Evolutionary conservation across 2,113 vertebrate species (phyloP), one percentile per base, ranked within the genome.

Genomic region (Sus scrofa): DNA sequence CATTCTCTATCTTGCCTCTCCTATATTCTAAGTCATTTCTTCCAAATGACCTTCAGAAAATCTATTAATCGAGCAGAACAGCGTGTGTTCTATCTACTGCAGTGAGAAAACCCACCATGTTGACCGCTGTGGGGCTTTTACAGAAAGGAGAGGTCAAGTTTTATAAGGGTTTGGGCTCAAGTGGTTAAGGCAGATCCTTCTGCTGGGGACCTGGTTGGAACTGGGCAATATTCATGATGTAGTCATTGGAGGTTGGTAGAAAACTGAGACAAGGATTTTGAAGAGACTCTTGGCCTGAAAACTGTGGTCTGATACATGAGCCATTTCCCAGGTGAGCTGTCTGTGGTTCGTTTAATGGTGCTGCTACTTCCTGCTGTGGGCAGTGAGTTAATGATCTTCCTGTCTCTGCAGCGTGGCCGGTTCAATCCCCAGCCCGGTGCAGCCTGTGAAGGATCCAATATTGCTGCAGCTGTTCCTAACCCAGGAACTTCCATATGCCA

Each of bases 161-260:
- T 58, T 27, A 0, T 6, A 52, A 52, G 16, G 18, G 39, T 7
- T 13, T 30, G 3, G 39, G n/a, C 9, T 6, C 37, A 39, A 10
- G 3, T 2, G 2, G 13, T 37, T 6, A 9, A 1, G 2, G 52
- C 65, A 75, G 68, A 16, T 19, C 56, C 32, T 83, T 56, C 50
- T n/a, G 37, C 78, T 8, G 11, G 20, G 27, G 11, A 58, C 24
- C 32, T n/a, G n/a, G 8, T 6, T 37, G 11, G 39, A 70, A 22
- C 1, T n/a, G 19, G 24, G 65, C 2, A 12, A 18, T n/a, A 32
- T 52, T 70, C 32, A 4, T 60, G 16, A 44, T 2, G 0, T 22
- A 58, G 3, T 4, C 11, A 7, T 37, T 87, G 8, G 37, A 37
- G 27, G 6, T 11, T 15, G 26, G 34, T 50, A 54, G 83, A 34